Percentiles rank a stretch among this genome's conserved stretches.
Evolutionary conservation across 2,888 invertebrate species (phyloP).

Genomic region (Synergus gifuensis): DNA sequence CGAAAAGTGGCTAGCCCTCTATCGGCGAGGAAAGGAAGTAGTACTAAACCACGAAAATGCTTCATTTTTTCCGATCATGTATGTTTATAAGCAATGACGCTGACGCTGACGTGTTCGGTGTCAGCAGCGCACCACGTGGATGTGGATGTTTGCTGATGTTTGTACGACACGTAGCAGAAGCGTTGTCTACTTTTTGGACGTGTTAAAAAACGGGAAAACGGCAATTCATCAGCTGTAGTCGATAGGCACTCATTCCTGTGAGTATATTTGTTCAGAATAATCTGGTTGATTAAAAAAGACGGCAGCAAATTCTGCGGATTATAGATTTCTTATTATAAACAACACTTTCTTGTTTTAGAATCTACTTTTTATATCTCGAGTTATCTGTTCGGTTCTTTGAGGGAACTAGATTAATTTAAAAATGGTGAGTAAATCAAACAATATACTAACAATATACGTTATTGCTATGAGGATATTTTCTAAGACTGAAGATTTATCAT

Average conservation of each 20-base stretch:
- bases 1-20: conserved; percentile 3
- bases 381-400: background rate
- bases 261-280: background rate
- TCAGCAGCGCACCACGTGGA: conserved; percentile 40
- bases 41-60: too few relatives aligned
- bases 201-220: conserved; percentile 4
- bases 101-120: conserved; percentile 8
- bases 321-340: background rate
- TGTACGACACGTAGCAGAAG: conserved; percentile 34
- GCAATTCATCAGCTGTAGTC: background rate
- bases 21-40: background rate
- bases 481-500: background rate
- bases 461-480: background rate
- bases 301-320: background rate
- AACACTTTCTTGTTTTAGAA: background rate
- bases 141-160: conserved; percentile 13
- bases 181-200: conserved; percentile 16
- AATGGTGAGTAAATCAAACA: conserved; percentile 24
- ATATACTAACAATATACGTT: too few relatives aligned
- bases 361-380: background rate
- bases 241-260: background rate
- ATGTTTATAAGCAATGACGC: background rate
- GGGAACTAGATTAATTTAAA: background rate
- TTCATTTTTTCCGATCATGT: conserved; percentile 13
- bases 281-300: background rate